Evolutionary conservation across 2,113 vertebrate species (phyloP).

Genomic region (Takifugu bimaculatus): DNA sequence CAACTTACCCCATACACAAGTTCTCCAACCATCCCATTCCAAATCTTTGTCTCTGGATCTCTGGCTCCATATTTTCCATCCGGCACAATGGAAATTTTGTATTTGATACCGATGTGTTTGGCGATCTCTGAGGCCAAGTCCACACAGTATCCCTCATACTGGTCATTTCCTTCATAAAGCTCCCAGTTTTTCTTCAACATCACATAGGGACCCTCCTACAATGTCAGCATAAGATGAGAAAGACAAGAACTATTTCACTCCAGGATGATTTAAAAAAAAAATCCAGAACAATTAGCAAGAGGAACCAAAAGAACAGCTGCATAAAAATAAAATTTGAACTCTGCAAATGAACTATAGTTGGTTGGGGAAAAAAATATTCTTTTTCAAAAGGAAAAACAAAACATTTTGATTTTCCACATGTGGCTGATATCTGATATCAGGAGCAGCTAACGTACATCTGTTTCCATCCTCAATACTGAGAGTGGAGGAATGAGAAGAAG

Average conservation of each 20-base stretch:
- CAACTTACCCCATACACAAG: constrained; percentile 93
- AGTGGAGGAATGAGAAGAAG: constrained; percentile 31
- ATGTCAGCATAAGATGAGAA: constrained; percentile 59
- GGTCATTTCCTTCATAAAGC: constrained; percentile 96
- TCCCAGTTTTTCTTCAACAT: constrained; percentile 99
- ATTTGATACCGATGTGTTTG: constrained; percentile 98
- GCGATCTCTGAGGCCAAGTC: constrained; percentile 98
- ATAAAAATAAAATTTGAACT: not conserved
- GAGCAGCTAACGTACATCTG: constrained; percentile 19
- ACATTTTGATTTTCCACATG: too few relatives aligned
- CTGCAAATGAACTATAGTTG: too few relatives aligned
- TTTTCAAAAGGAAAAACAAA: not conserved
- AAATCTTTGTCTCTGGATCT: constrained; percentile 98
- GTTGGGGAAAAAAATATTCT: too few relatives aligned
- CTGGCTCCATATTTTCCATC: constrained; percentile 98
- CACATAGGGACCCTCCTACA: constrained; percentile 98
- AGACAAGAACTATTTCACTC: constrained; percentile 17
- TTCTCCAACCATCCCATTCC: constrained; percentile 99
- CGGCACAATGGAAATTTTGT: constrained; percentile 97
- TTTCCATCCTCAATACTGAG: constrained; percentile 29
- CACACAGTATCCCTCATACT: constrained; percentile 98
- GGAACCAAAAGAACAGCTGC: constrained; percentile 1
- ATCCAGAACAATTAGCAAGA: constrained; percentile 1
- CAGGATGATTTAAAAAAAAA: not conserved
- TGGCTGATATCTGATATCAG: not conserved